Evolutionary conservation across 2,113 vertebrate species (phyloP).

Genomic region (Pluvialis apricaria): DNA sequence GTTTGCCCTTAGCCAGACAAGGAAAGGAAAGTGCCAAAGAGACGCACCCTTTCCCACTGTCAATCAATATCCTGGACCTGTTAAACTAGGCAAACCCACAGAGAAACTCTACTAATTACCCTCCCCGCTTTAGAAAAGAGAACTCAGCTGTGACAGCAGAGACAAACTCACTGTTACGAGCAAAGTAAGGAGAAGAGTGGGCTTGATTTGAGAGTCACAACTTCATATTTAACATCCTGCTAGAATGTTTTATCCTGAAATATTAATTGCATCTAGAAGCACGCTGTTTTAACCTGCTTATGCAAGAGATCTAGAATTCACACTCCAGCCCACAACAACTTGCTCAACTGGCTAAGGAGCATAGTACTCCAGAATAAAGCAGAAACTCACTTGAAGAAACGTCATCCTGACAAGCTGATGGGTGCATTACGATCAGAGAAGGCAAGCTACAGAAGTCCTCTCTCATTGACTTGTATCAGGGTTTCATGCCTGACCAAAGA

Average conservation of each 20-base stretch:
- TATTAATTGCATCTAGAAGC: constrained; percentile 22
- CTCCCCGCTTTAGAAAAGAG: background rate
- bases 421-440: background rate
- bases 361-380: background rate
- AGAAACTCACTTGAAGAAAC: background rate
- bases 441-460: background rate
- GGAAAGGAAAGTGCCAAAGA: constrained; percentile 40
- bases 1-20: constrained; percentile 38
- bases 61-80: constrained; percentile 36
- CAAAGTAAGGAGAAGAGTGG: background rate
- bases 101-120: background rate
- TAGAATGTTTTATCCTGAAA: background rate
- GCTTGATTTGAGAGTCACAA: background rate
- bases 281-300: background rate
- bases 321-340: constrained; percentile 44
- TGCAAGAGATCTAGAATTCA: constrained; percentile 13
- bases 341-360: constrained; percentile 28
- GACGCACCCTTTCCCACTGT: constrained; percentile 27
- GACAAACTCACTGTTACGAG: background rate
- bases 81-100: constrained; percentile 31
- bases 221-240: background rate
- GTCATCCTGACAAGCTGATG: background rate
- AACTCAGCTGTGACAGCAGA: background rate
- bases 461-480: background rate
- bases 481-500: background rate